These are phyloP conservation scores for Scelioninae gen. 1 DNA, from an alignment of 2,888 invertebrate genomes.

Conservation along the genomic window DNA sequence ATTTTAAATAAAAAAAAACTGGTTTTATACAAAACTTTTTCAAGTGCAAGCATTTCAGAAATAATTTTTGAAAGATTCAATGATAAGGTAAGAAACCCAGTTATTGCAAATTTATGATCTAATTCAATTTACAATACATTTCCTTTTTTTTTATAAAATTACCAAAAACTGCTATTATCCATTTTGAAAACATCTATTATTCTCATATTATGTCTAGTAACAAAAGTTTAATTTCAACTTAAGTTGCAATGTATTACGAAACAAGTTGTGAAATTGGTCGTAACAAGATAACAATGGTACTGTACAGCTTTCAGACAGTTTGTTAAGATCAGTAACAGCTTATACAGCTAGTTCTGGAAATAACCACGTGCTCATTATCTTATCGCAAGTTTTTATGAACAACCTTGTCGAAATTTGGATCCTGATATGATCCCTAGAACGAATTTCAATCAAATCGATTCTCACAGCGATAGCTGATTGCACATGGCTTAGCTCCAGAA, in stretches of 20 bases:
- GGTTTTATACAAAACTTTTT: too few species aligned
- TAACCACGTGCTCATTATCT: constrained; percentile 24
- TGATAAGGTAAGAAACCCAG: too few species aligned
- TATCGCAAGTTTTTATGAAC: constrained; percentile 33
- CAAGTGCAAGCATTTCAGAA: too few species aligned
- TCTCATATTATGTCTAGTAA: too few species aligned
- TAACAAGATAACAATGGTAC: background rate
- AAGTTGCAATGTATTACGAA: too few species aligned
- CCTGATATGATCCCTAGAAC: constrained; percentile 54
- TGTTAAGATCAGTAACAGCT: background rate
- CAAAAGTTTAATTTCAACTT: too few species aligned
- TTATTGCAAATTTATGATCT: too few species aligned
- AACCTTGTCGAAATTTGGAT: constrained; percentile 40
- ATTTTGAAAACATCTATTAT: background rate
- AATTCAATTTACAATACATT: too few species aligned
- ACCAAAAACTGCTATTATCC: background rate
- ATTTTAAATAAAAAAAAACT: too few species aligned
- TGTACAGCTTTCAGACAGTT: background rate
- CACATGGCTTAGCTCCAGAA: constrained; percentile 81
- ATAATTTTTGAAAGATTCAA: too few species aligned
- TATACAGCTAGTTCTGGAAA: background rate
- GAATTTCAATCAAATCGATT: constrained; percentile 77
- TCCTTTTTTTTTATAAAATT: too few species aligned
- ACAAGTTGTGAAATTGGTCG: background rate
- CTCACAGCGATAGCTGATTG: constrained; percentile 79